These are phyloP conservation scores for Megaceryle maxima DNA, from an alignment of 2,113 vertebrate genomes.

Conservation along the genomic window DNA sequence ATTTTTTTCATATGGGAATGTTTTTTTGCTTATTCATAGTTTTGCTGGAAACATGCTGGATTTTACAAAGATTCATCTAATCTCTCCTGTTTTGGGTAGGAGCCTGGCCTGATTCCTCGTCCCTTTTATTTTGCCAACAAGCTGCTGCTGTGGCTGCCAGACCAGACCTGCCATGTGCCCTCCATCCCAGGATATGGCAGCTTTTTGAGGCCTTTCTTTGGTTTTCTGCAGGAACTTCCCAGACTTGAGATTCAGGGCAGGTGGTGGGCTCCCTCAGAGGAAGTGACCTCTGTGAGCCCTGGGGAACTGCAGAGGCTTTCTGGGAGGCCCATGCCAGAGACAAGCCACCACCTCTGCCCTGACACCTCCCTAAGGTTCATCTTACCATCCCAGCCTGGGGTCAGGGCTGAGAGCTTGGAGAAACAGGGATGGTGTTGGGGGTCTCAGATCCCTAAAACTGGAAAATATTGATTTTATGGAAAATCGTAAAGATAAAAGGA, in stretches of 20 bases:
- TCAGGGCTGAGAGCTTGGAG: neutral
- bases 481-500: neutral
- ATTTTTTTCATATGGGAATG: neutral
- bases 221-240: neutral
- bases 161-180: accelerated
- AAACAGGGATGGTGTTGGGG: neutral
- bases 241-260: neutral
- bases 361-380: neutral
- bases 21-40: neutral
- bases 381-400: neutral
- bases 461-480: neutral
- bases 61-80: neutral
- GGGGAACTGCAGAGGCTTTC: neutral
- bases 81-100: neutral
- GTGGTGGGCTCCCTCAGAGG: neutral
- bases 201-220: neutral
- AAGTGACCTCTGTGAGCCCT: neutral
- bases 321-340: neutral
- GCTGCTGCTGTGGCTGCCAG: neutral
- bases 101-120: neutral
- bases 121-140: neutral
- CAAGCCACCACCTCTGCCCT: neutral
- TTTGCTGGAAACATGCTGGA: neutral
- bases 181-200: neutral
- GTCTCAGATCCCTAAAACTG: neutral